Evolutionary conservation across 1,140 invertebrate species (phyloP), one percentile per base, ranked within the genome.

Genomic region (Kradibia gibbosae): DNA sequence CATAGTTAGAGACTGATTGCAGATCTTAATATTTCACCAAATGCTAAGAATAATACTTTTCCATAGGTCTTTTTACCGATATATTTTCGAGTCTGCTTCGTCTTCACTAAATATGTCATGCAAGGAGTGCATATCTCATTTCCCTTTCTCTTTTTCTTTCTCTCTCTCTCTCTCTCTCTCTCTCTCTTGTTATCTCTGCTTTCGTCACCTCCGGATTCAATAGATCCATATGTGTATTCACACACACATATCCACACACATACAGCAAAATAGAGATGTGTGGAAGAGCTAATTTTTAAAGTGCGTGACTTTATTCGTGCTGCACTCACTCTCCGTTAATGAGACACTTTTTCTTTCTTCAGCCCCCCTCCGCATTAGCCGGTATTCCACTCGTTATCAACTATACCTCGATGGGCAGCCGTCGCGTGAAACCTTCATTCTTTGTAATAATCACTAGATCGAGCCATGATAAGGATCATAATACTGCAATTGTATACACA

Each of bases 211-310:
- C 25, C n/a, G 57, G 3, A 8, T 8, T n/a, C 39, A n/a, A n/a
- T n/a, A n/a, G n/a, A 10, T 50, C n/a, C 42, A n/a, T 15, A 2
- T 8, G 20, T 31, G n/a, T 8, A 62, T 62, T 25, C 28, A 28
- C 57, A 20, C 5, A 62, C 8, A n/a, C 11, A 3, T 31, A 8
- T 10, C 57, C 31, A 39, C 31, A 20, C 5, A 39, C 42, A 25
- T n/a, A 48, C n/a, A 15, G 3, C 50, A 5, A 45, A 45, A 11
- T 48, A 74, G 39, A 72, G 48, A 77, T 71, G 62, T 74, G 67
- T 70, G 55, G 75, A 81, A 81, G 62, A 77, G 74, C 62, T 78
- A 53, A 78, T 77, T 82, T 82, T 77, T 50, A 17, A 75, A 17
- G 53, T 48, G 71, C 53, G 78, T 31, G 36, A 45, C 39, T 25